Evolutionary conservation across 2,888 invertebrate genomes (phyloP).

Genomic region (Drosophila anomalipes): DNA sequence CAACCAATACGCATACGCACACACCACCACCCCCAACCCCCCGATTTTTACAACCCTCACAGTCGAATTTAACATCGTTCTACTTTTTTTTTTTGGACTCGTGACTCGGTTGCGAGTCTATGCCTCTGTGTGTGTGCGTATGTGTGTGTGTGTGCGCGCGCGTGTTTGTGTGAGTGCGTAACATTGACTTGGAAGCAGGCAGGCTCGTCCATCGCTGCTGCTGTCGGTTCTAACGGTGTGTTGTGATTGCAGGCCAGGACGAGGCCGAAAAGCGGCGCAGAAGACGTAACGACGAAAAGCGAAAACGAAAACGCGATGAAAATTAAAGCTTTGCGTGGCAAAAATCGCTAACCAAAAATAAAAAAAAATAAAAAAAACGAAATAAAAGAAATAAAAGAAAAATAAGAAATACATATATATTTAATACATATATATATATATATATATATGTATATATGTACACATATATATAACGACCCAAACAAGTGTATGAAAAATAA

Average conservation of each 20-base stretch:
- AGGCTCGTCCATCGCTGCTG: conserved; percentile 30
- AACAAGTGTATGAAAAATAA: conserved; percentile 38
- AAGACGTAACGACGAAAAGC: conserved; percentile 41
- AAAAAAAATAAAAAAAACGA: not conserved
- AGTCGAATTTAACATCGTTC: conserved; percentile 29
- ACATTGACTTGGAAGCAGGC: conserved; percentile 29
- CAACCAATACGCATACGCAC: conserved; percentile 21
- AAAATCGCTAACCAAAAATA: conserved; percentile 60
- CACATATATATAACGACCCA: conserved; percentile 27
- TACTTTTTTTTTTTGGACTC: conserved; percentile 17
- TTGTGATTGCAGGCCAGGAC: conserved; percentile 66
- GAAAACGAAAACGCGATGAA: conserved; percentile 70
- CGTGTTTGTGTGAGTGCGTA: conserved; percentile 17
- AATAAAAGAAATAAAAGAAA: conserved; percentile 20
- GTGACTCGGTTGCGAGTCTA: conserved; percentile 28
- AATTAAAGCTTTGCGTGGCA: conserved; percentile 81
- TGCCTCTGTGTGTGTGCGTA: conserved; percentile 8
- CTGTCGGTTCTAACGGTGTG: conserved; percentile 41
- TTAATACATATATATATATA: conserved; percentile 1
- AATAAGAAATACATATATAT: conserved; percentile 7
- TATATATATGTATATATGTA: conserved; percentile 1
- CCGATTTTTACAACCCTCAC: conserved; percentile 7
- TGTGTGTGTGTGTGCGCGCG: conserved; percentile 11
- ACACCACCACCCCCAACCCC: conserved; percentile 1
- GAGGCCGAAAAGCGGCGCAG: conserved; percentile 42